Conservation (phyloP, 2,888 invertebrate genomes). For the Ptychoptera albimana region DNA sequence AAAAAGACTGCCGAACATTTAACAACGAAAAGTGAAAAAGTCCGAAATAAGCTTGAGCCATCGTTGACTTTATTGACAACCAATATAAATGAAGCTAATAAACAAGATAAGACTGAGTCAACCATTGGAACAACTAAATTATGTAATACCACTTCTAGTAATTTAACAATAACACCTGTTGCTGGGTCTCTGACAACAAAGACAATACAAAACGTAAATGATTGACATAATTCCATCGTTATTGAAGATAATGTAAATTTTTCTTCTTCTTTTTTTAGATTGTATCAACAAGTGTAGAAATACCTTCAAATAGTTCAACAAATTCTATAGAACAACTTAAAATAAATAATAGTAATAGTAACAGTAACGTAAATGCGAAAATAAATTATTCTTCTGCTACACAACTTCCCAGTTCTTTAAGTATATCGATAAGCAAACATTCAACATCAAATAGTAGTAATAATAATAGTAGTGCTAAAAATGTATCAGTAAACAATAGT, state of each 20-base stretch:
- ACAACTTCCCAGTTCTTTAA: background rate
- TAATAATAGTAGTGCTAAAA: background rate
- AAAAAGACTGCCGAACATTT: conserved; percentile 10
- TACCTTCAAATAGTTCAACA: background rate
- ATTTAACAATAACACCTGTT: conserved; percentile 7
- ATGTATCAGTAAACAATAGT: background rate
- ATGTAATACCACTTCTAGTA: conserved; percentile 3
- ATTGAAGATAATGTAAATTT: background rate
- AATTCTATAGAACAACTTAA: background rate
- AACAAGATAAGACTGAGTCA: conserved; percentile 3
- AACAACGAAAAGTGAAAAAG: background rate
- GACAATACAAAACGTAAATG: background rate
- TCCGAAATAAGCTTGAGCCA: background rate
- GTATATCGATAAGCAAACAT: background rate
- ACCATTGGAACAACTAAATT: background rate
- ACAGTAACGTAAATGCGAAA: background rate
- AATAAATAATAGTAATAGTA: background rate
- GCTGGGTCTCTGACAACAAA: background rate
- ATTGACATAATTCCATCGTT: background rate
- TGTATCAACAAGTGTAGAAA: conserved; percentile 5
- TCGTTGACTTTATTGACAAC: background rate
- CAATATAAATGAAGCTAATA: conserved; percentile 1
- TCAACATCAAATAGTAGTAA: background rate
- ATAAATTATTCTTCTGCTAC: background rate
- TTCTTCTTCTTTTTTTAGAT: conserved; percentile 5